Percentiles rank a stretch among this genome's conserved stretches.
Evolutionary conservation across 1,140 invertebrate species (phyloP).

Genomic region (Polypedilum pembai): DNA sequence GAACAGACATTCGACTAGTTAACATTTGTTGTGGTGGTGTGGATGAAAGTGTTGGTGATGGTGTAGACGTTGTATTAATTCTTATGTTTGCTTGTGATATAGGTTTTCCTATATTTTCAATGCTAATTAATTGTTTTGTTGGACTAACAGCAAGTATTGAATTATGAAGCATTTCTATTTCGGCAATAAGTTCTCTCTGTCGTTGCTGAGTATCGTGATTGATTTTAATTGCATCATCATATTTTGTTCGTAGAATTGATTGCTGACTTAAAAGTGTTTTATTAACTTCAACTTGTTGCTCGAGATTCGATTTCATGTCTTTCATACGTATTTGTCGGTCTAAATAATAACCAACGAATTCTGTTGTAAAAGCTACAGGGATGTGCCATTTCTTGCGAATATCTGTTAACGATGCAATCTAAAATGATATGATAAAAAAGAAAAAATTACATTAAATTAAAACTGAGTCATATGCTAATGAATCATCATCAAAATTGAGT

Average conservation of each 20-base stretch:
- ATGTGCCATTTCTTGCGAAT: conserved; percentile 90
- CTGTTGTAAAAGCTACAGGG: conserved; percentile 81
- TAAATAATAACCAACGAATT: conserved; percentile 90
- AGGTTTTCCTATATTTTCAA: conserved; percentile 44
- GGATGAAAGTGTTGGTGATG: conserved; percentile 31
- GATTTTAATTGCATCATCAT: conserved; percentile 58
- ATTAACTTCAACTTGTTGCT: conserved; percentile 69
- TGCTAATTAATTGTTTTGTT: conserved; percentile 48
- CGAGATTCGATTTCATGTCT: conserved; percentile 65
- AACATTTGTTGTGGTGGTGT: conserved; percentile 33
- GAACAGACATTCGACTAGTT: conserved; percentile 53
- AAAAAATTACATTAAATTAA: not conserved
- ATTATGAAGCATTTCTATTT: conserved; percentile 51
- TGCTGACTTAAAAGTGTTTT: conserved; percentile 61
- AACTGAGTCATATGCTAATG: not conserved
- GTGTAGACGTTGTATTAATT: conserved; percentile 33
- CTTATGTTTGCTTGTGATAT: conserved; percentile 11
- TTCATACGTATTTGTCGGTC: conserved; percentile 74
- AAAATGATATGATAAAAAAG: conserved; percentile 29
- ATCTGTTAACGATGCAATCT: conserved; percentile 67
- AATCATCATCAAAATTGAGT: no score
- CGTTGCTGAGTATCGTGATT: not conserved
- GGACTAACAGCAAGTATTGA: conserved; percentile 51
- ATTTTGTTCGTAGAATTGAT: conserved; percentile 61
- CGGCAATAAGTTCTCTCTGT: not conserved